phyloP scores from a whole-genome alignment of 2,113 vertebrate species.

The Paradoxurus hermaphroditus region DNA sequence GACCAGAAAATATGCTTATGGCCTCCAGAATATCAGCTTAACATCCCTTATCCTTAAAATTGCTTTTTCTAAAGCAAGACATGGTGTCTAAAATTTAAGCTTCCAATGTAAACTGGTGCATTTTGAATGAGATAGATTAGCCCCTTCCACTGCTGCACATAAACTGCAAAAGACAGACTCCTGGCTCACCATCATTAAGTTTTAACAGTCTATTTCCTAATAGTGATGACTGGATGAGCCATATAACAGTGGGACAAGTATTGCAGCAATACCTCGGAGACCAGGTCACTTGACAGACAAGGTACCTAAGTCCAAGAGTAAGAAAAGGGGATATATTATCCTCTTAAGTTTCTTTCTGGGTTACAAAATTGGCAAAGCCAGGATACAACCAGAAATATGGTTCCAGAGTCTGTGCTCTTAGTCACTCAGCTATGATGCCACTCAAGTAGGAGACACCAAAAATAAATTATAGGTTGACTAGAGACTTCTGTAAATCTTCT shows the following conservation, averaged over 20 bases:
- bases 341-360: not conserved
- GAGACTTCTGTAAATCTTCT: not conserved
- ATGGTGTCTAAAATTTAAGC: slow-evolving; percentile 16
- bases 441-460: not conserved
- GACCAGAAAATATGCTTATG: not conserved
- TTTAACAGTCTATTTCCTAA: not conserved
- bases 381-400: not conserved
- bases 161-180: not conserved
- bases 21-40: not conserved
- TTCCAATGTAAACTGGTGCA: not conserved
- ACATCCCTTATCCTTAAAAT: not conserved
- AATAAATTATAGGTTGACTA: not conserved
- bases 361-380: not conserved
- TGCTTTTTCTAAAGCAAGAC: not conserved
- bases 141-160: not conserved
- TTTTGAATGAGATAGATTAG: not conserved
- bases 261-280: not conserved
- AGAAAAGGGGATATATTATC: not conserved
- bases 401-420: not conserved
- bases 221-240: not conserved
- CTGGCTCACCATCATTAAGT: not conserved
- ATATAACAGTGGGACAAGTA: not conserved
- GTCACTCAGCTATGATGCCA: not conserved
- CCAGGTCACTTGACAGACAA: not conserved
- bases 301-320: not conserved